Percentiles rank a stretch among this genome's conserved stretches.
Conservation (phyloP, 2,797 vertebrate species). For the Iguana delicatissima region DNA sequence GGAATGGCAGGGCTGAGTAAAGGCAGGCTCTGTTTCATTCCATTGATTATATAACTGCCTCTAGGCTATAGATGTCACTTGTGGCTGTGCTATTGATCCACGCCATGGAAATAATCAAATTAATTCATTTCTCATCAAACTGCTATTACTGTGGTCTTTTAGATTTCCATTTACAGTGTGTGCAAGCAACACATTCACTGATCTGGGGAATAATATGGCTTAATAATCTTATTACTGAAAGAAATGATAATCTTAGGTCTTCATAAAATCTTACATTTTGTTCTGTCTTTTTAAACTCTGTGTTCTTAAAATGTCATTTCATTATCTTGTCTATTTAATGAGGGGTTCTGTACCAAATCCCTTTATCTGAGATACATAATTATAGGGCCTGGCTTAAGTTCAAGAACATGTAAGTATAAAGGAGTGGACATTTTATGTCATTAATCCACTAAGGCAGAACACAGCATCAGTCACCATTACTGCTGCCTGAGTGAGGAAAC, state of each 20-base stretch:
- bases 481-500: not conserved
- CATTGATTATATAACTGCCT: constrained; percentile 87
- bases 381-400: not conserved
- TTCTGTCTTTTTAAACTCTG: constrained; percentile 51
- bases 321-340: constrained; percentile 2
- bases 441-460: not conserved
- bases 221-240: constrained; percentile 60
- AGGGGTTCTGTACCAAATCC: not conserved
- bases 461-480: not conserved
- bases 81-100: constrained; percentile 89
- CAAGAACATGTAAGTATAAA: not conserved
- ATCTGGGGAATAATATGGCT: constrained; percentile 71
- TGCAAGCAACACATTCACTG: constrained; percentile 65
- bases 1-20: constrained; percentile 76
- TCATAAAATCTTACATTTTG: constrained; percentile 32
- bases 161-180: constrained; percentile 60
- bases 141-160: constrained; percentile 78
- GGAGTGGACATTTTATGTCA: not conserved
- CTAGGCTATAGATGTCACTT: constrained; percentile 77
- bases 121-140: constrained; percentile 87
- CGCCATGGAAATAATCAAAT: constrained; percentile 89
- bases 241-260: constrained; percentile 64
- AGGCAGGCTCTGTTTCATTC: constrained; percentile 83
- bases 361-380: not conserved
- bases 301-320: not conserved